phyloP scores from a whole-genome alignment of 2,888 invertebrate genomes.

The Cosmia pyralina region DNA sequence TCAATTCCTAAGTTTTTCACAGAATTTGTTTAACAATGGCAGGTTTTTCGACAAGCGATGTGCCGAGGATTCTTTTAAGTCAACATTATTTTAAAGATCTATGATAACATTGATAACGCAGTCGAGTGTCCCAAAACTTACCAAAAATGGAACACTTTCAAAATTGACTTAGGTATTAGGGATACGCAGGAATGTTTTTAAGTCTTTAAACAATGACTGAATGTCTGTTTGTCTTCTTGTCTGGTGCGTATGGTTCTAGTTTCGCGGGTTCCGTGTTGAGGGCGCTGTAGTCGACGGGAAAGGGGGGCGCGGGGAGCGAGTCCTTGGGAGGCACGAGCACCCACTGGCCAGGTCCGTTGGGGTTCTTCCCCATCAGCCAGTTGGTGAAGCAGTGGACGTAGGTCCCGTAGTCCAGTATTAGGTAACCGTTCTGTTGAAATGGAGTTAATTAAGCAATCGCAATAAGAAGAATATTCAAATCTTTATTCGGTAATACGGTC shows the following conservation, averaged over 20 bases:
- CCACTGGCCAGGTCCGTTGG: constrained; percentile 94
- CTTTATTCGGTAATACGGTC: too few relatives aligned
- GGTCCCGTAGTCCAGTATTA: constrained; percentile 92
- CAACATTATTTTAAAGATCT: constrained; percentile 33
- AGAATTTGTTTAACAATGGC: constrained; percentile 41
- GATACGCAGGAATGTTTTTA: constrained; percentile 38
- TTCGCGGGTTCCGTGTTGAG: constrained; percentile 93
- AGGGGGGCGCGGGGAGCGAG: constrained; percentile 89
- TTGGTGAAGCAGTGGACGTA: constrained; percentile 94
- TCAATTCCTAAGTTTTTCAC: constrained; percentile 46
- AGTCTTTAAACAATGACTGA: constrained; percentile 91
- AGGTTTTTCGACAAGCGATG: constrained; percentile 33
- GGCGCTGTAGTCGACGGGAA: constrained; percentile 94
- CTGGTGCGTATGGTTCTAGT: constrained; percentile 92
- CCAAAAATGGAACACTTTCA: constrained; percentile 50
- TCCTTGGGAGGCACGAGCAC: constrained; percentile 92
- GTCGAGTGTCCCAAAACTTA: constrained; percentile 44
- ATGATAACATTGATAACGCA: constrained; percentile 41
- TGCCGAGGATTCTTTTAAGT: constrained; percentile 20
- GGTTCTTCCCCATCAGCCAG: constrained; percentile 93
- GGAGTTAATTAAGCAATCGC: neutral
- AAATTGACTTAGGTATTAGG: constrained; percentile 59
- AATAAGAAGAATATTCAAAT: neutral
- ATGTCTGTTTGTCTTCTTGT: constrained; percentile 92
- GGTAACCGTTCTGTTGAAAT: constrained; percentile 92